Evolutionary conservation across 2,797 vertebrate genomes (phyloP), one percentile per base, ranked within the genome.

Genomic region (Pipistrellus nathusii): DNA sequence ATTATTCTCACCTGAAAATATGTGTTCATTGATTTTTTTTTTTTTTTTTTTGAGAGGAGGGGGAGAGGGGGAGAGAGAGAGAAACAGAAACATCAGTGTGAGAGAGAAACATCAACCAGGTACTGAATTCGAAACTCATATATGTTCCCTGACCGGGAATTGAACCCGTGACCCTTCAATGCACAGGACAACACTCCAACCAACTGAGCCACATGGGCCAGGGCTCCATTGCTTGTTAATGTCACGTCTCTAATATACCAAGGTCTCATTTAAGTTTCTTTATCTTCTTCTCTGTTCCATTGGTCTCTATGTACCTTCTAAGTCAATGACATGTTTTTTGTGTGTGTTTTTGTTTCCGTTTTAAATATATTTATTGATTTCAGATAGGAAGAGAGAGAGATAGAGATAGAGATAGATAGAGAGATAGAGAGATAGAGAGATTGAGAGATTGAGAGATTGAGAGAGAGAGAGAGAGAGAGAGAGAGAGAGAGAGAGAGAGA

Each of bases 221-320:
- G 64, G 64, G n/a, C 3, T n/a, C 46, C 48, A 27, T n/a, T 94
- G n/a, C 62, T 27, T 90, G 68, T 38, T 94, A 80, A 53, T 78
- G 41, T 69, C 27, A 21, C 11, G 32, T 44, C 62, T 84, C 8
- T 83, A 89, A 59, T 62, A 77, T 51, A 92, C n/a, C 51, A 84
- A 84, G 32, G 84, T 85, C 53, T 85, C 15, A 35, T 21, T 23
- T 44, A 62, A 68, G 27, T 78, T 93, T 88, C 69, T 82, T 21
- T 81, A 30, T 14, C 59, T 3, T 88, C 38, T 69, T 32, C 23
- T 83, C 7, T 84, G 62, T 46, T 78, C 27, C 11, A 3, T 81
- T 73, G 35, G 17, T 87, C 55, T 87, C 30, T 64, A 1, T 64
- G 21, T 92, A 81, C 15, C 27, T 57, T n/a, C 72, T 78, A 35